Evolutionary conservation across 2,113 vertebrate species (phyloP).

Genomic region (Actinemys pallida): DNA sequence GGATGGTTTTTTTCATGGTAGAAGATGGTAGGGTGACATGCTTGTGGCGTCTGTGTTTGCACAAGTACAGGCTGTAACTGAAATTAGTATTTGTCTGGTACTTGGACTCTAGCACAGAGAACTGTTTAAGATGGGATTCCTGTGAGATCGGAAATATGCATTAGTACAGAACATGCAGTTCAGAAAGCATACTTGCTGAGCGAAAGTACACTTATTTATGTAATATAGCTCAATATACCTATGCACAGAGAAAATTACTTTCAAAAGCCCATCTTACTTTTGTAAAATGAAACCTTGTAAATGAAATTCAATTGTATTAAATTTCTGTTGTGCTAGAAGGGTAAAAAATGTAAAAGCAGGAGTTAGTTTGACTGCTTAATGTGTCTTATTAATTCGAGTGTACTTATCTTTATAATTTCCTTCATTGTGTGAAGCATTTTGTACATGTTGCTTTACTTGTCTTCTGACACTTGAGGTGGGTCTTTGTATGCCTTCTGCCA

Average conservation of each 20-base stretch:
- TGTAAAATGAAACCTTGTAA: background rate
- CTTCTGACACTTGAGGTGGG: background rate
- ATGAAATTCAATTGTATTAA: background rate
- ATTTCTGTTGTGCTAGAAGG: background rate
- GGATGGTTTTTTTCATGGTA: background rate
- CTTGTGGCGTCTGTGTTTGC: background rate
- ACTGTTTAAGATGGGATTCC: background rate
- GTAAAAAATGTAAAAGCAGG: background rate
- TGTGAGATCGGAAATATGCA: accelerated
- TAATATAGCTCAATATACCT: background rate
- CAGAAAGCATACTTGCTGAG: background rate
- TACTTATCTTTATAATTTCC: background rate
- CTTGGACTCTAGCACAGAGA: accelerated
- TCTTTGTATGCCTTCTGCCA: background rate
- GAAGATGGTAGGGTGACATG: background rate
- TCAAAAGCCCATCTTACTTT: background rate
- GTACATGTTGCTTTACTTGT: background rate
- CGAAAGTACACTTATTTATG: background rate
- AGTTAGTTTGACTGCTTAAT: background rate
- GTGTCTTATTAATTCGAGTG: background rate
- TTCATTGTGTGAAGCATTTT: background rate
- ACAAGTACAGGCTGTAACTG: background rate
- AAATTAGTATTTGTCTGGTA: background rate
- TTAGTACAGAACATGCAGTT: background rate
- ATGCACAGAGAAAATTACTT: background rate